Evolutionary conservation across 2,113 vertebrate genomes (phyloP), one percentile per base, ranked within the genome.

Genomic region (Butorides virescens): DNA sequence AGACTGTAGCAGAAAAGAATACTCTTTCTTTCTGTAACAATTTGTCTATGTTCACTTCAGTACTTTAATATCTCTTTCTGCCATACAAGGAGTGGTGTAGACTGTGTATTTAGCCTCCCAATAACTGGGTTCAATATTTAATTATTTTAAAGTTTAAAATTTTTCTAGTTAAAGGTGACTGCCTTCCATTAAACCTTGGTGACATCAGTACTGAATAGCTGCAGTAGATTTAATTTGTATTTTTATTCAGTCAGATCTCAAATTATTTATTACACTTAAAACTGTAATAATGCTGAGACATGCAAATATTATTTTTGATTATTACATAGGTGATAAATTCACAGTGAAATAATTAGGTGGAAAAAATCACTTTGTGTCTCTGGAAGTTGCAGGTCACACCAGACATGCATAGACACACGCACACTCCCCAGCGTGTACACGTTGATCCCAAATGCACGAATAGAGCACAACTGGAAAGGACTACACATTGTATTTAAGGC

Each of bases 351-450:
- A 75, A 39, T 15, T 47, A 11, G 1, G 18, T 12, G 6, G 52
- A 75, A 50, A 13, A 63, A 74, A n/a, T 87, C 10, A n/a, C 2
- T 84, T 42, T 12, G 4, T 11, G 3, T 50, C 11, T 32, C 56
- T 61, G 53, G 46, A 92, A 23, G 7, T 55, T 53, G 19, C 42
- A 71, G 17, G 8, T 56, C 37, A 66, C 47, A 52, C 3, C 9
- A 82, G 39, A 72, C 15, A 23, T 27, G 8, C 36, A 42, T 7
- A 20, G 5, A 36, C 30, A 26, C 11, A 18, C 5, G 13, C 11
- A 32, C 4, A 14, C 18, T 15, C 42, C 42, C 42, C 42, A 23
- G 4, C 16, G 42, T 0, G 5, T 12, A n/a, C 1, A 34, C 0
- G 0, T 42, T 66, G 42, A 59, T 65, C 36, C 7, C 30, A 74